Percentiles rank a stretch among this genome's conserved stretches.
These are phyloP conservation scores for Eupeodes corollae DNA, from an alignment of 1,140 invertebrate genomes.

Conservation along the genomic window DNA sequence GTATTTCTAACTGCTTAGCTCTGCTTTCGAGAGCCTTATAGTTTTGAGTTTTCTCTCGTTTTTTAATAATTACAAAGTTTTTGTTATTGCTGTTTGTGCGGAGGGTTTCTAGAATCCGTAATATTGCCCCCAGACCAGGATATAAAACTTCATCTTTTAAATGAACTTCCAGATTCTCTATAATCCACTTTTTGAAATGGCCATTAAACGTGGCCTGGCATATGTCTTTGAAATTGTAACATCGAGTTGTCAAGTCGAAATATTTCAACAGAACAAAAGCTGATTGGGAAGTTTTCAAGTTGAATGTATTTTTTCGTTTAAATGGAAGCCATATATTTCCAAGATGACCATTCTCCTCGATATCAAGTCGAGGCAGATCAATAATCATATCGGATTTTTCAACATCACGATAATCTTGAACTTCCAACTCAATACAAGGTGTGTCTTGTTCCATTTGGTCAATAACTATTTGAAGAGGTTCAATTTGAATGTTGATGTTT, in stretches of 20 bases:
- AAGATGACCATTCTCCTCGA: constrained; percentile 17
- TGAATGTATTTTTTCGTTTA: constrained; percentile 22
- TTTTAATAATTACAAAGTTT: neutral
- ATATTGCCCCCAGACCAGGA: constrained; percentile 27
- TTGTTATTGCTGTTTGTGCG: neutral
- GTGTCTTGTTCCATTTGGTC: neutral
- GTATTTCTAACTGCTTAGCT: neutral
- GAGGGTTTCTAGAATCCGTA: constrained; percentile 21
- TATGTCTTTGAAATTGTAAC: constrained; percentile 22
- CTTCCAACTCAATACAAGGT: neutral
- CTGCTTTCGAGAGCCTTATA: neutral
- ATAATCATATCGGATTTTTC: constrained; percentile 20
- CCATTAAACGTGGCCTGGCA: constrained; percentile 16
- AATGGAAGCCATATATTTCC: constrained; percentile 30
- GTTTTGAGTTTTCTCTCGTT: neutral
- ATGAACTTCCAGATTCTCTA: constrained; percentile 20
- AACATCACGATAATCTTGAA: neutral
- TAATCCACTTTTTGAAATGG: constrained; percentile 22
- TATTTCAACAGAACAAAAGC: constrained; percentile 24
- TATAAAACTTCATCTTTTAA: constrained; percentile 29
- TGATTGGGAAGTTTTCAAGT: constrained; percentile 17
- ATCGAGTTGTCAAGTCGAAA: constrained; percentile 18
- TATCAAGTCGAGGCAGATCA: constrained; percentile 20
- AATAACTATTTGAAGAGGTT: constrained; percentile 1
- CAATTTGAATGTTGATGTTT: neutral